Evolutionary conservation across 2,888 invertebrate species (phyloP).

Genomic region (Euplexia lucipara): DNA sequence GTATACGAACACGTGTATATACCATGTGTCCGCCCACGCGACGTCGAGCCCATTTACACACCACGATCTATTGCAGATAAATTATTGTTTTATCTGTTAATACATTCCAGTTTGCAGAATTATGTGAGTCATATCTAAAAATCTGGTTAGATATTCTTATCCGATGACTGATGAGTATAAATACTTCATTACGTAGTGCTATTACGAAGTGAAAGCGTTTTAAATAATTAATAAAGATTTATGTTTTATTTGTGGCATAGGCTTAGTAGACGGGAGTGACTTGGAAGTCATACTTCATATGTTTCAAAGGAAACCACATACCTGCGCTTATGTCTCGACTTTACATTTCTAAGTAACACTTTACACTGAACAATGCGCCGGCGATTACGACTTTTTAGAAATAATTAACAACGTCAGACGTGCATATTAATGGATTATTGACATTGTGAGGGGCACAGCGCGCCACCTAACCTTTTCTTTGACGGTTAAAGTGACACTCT

Average conservation of each 20-base stretch:
- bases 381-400: neutral
- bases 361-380: neutral
- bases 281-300: neutral
- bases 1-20: conserved; percentile 29
- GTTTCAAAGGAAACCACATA: neutral
- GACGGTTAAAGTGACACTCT: conserved; percentile 28
- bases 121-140: conserved; percentile 17
- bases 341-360: neutral
- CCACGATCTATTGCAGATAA: conserved; percentile 36
- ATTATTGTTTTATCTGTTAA: conserved; percentile 36
- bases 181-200: conserved; percentile 2
- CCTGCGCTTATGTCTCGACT: neutral
- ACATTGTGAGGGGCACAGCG: neutral
- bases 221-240: neutral
- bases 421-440: conserved; percentile 38
- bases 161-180: conserved; percentile 1
- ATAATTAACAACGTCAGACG: conserved; percentile 10
- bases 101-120: conserved; percentile 30
- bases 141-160: conserved; percentile 10
- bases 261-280: neutral
- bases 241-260: neutral
- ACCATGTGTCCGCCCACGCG: conserved; percentile 42
- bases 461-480: conserved; percentile 36
- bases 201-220: neutral
- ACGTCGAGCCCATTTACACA: conserved; percentile 44